Base-by-base conservation (phyloP, 1,140 invertebrate genomes). In the Pogonomyrmex californicus region DNA sequence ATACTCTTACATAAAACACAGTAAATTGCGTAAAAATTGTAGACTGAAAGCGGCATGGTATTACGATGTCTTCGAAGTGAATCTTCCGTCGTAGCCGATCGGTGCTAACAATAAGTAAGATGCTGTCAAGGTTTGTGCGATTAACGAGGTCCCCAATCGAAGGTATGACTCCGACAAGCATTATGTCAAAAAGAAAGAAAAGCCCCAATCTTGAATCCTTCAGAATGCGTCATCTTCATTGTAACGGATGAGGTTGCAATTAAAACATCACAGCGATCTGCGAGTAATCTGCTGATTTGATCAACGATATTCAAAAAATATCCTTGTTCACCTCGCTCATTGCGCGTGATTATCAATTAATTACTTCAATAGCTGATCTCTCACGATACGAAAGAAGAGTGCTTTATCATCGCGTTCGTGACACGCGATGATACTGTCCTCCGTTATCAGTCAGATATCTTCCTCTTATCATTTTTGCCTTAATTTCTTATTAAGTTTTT, bases 121-220 rank as follows among this genome's bases (percentile, higher is more conserved):
- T n/a, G 41, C 49, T 14, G 14, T 17, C 79, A 75, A 83, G 54
- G 7, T 83, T 83, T 60, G 14, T 60, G 44, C 41, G 60, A 75
- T 75, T 60, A 60, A 60, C 68, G 65, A 47, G n/a, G 36, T 2
- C 33, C 14, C 2, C 41, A n/a, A 83, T 83, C 41, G 66, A 83
- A 75, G 41, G 14, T 4, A 68, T n/a, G 78, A 56, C 65, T 36
- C 49, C 12, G 36, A 75, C 1, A 4, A 10, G 10, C 1, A 36
- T 47, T 68, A 44, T 23, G 23, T 70, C 23, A 44, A 33, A 75
- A 73, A 73, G 41, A 73, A 83, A 33, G 54, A 75, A 73, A 41
- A 12, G 23, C 23, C 49, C 23, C 36, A 81, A 70, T 47, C 77
- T 70, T 81, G 77, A 81, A 44, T 47, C 44, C 41, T 70, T 49